These are phyloP conservation scores for Sinocyclocheilus maitianheensis DNA, from an alignment of 2,113 vertebrate species.

Conservation along the genomic window DNA sequence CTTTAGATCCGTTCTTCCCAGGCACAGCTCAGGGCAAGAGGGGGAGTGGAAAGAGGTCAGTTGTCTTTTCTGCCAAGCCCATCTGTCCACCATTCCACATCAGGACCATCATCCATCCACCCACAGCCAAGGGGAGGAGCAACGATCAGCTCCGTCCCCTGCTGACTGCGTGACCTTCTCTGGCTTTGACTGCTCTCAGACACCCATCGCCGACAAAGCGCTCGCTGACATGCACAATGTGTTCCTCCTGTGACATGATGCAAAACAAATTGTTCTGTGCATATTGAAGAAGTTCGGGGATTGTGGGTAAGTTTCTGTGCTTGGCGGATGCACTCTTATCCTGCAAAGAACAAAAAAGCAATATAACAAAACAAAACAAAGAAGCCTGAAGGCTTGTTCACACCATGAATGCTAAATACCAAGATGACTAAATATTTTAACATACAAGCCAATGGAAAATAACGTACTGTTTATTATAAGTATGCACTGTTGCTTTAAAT, in stretches of 20 bases:
- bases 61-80: constrained; percentile 76
- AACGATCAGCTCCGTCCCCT: constrained; percentile 36
- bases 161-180: constrained; percentile 51
- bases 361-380: neutral
- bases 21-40: constrained; percentile 54
- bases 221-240: constrained; percentile 55
- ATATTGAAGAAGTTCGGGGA: constrained; percentile 43
- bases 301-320: neutral
- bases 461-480: neutral
- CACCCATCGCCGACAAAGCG: constrained; percentile 35
- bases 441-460: neutral
- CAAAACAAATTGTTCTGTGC: constrained; percentile 56
- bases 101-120: constrained; percentile 62
- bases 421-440: neutral
- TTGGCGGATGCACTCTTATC: neutral
- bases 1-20: constrained; percentile 67
- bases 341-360: neutral
- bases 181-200: constrained; percentile 41
- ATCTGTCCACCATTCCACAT: constrained; percentile 77
- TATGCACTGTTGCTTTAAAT: neutral
- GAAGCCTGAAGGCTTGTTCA: neutral
- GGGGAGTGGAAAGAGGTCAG: constrained; percentile 60
- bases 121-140: constrained; percentile 37
- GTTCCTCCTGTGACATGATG: constrained; percentile 47
- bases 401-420: neutral